Evolutionary conservation across 2,797 vertebrate species (phyloP).

Genomic region (Falco berigora): DNA sequence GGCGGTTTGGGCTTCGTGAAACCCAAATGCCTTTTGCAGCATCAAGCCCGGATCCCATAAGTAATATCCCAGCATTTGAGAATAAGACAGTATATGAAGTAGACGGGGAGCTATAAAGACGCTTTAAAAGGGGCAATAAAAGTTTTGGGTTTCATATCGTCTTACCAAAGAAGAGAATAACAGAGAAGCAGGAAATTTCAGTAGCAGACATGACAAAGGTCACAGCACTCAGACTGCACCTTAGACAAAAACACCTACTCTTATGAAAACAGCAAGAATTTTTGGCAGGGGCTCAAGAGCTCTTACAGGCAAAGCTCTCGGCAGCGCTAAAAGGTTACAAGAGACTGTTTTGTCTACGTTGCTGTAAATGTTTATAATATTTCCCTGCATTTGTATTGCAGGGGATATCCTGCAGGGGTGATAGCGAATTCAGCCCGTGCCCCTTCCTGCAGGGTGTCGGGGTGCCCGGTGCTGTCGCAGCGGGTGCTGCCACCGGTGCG

Average conservation of each 20-base stretch:
- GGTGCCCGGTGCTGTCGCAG: neutral
- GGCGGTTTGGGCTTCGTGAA: neutral
- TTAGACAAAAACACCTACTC: constrained; percentile 72
- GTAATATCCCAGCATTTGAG: constrained; percentile 57
- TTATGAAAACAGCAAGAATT: constrained; percentile 66
- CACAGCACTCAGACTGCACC: constrained; percentile 67
- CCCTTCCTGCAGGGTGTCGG: accelerated
- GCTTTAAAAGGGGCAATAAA: constrained; percentile 79
- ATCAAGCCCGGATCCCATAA: constrained; percentile 48
- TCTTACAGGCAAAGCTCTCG: constrained; percentile 62
- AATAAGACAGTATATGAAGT: constrained; percentile 58
- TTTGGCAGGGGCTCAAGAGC: constrained; percentile 60
- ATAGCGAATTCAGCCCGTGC: neutral
- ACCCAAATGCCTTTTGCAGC: constrained; percentile 52
- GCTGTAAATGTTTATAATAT: constrained; percentile 65
- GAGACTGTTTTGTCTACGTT: constrained; percentile 74
- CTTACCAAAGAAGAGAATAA: constrained; percentile 74
- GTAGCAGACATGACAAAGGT: constrained; percentile 76
- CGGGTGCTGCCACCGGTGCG: accelerated
- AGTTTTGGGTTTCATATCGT: constrained; percentile 80
- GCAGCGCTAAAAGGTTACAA: constrained; percentile 60
- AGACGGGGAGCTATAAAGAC: constrained; percentile 73
- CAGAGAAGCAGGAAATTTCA: constrained; percentile 79
- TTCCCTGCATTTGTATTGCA: neutral
- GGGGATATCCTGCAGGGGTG: constrained; percentile 9